phyloP scores from a whole-genome alignment of 2,113 vertebrate species.

The Rhombomys opimus region DNA sequence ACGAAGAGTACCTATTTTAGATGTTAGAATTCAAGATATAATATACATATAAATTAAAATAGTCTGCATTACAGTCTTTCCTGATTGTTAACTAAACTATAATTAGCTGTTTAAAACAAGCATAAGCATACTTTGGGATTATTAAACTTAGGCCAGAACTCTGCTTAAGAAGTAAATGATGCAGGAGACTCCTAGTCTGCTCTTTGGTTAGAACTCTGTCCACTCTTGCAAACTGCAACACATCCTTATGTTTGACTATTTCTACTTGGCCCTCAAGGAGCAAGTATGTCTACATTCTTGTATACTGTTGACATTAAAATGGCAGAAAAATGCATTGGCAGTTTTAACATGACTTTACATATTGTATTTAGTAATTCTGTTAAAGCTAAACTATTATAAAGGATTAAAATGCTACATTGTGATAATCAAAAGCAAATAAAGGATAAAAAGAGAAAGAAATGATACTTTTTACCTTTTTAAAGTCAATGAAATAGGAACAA shows the following conservation, averaged over 20 bases:
- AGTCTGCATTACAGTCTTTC: conserved; percentile 45
- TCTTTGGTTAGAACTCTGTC: neutral
- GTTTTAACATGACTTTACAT: neutral
- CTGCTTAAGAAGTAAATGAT: neutral
- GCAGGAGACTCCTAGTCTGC: neutral
- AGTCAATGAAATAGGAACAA: conserved; percentile 67
- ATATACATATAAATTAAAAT: conserved; percentile 46
- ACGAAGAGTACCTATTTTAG: neutral
- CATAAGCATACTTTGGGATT: neutral
- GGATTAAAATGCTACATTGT: neutral
- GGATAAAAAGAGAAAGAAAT: conserved; percentile 38
- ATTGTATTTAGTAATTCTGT: conserved; percentile 54
- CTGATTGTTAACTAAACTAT: neutral
- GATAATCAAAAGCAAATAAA: conserved; percentile 27
- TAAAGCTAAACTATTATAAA: conserved; percentile 55
- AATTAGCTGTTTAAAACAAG: conserved; percentile 21
- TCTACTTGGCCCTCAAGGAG: neutral
- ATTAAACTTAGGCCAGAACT: conserved; percentile 13
- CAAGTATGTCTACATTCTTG: conserved; percentile 22
- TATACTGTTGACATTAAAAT: conserved; percentile 24
- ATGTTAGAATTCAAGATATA: conserved; percentile 1
- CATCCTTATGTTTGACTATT: neutral
- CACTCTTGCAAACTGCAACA: neutral
- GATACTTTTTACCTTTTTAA: conserved; percentile 32
- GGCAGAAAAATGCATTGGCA: neutral